Conservation (phyloP, 2,888 invertebrate genomes). For the Julus scanicus region DNA sequence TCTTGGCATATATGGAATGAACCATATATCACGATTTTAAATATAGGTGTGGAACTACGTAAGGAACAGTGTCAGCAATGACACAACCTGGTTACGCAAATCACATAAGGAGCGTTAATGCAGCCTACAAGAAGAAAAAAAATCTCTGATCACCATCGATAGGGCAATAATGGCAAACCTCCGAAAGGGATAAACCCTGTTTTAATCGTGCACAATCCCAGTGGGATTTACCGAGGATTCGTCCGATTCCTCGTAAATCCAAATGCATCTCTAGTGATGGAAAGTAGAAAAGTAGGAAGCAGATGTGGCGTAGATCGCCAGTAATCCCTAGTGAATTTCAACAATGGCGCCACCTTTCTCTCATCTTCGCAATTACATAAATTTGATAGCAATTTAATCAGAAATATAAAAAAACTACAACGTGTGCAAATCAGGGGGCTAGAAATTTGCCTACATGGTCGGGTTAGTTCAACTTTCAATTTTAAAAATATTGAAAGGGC, state of each 20-base stretch:
- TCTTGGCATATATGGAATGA: no score
- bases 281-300: neutral
- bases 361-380: neutral
- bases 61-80: no score
- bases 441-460: neutral
- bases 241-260: neutral
- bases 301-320: neutral
- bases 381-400: conserved; percentile 9
- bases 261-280: neutral
- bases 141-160: neutral
- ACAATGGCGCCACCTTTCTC: conserved; percentile 12
- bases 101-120: neutral
- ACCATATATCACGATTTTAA: no score
- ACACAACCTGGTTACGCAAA: neutral
- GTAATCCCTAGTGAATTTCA: neutral
- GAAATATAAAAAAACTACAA: neutral
- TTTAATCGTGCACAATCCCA: neutral
- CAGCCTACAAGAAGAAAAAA: neutral
- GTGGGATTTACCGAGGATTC: neutral
- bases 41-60: no score
- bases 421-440: neutral
- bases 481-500: neutral
- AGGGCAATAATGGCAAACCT: neutral
- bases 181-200: neutral
- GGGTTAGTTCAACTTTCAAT: neutral